Evolutionary conservation across 2,888 invertebrate genomes (phyloP).

Genomic region (Hirtodrosophila trivittata): DNA sequence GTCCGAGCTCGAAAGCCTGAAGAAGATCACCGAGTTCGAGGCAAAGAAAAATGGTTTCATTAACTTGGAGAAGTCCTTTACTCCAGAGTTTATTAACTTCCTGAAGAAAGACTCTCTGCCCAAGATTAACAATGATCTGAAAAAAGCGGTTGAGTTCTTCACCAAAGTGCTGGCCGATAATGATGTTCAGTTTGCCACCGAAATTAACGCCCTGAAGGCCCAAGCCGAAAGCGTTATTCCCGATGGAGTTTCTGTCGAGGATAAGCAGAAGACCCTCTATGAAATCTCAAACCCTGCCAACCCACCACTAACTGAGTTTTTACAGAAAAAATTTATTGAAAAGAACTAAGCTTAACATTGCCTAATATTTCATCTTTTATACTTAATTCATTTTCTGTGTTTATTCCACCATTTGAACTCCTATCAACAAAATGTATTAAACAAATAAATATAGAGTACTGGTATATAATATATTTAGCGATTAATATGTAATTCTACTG

Average conservation of each 20-base stretch:
- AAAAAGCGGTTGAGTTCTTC: constrained; percentile 65
- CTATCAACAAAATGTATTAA: no score
- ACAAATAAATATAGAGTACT: no score
- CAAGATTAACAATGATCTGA: constrained; percentile 57
- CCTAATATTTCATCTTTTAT: neutral
- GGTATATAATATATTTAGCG: no score
- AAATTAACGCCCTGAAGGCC: constrained; percentile 60
- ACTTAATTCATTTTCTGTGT: constrained; percentile 2
- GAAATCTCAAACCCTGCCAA: constrained; percentile 66
- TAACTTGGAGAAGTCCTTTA: constrained; percentile 57
- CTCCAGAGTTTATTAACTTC: constrained; percentile 58
- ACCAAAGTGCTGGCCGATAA: constrained; percentile 53
- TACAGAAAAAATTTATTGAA: constrained; percentile 68
- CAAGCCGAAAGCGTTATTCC: constrained; percentile 60
- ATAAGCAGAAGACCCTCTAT: constrained; percentile 63
- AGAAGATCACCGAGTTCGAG: constrained; percentile 55
- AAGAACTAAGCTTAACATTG: constrained; percentile 50
- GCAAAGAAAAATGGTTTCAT: constrained; percentile 59
- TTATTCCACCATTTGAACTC: no score
- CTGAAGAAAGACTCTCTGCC: constrained; percentile 60
- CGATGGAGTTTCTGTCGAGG: constrained; percentile 52
- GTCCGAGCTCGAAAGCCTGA: constrained; percentile 50
- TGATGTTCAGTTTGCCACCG: constrained; percentile 48
- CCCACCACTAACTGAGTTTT: constrained; percentile 56
- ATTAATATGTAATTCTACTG: no score